phyloP scores from a whole-genome alignment of 2,113 vertebrate species.

The Piliocolobus tephrosceles region DNA sequence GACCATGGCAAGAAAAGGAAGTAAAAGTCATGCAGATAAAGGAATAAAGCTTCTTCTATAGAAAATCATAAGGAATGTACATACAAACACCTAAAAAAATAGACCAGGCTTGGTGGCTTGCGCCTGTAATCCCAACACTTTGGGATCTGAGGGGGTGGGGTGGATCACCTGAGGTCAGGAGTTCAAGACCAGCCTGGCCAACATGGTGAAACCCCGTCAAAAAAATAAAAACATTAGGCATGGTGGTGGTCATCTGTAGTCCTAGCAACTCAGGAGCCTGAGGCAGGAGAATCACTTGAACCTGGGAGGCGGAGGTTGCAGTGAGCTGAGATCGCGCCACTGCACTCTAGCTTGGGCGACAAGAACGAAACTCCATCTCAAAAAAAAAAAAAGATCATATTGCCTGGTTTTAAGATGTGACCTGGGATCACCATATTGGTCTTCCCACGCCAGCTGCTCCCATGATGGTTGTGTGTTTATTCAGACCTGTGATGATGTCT shows the following conservation, averaged over 20 bases:
- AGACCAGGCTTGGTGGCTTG: slow-evolving; percentile 43
- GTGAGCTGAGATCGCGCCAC: too few relatives aligned
- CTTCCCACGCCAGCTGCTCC: slow-evolving; percentile 94
- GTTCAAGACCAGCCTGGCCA: too few relatives aligned
- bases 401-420: slow-evolving; percentile 94
- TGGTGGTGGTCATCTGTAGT: too few relatives aligned
- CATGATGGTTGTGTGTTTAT: slow-evolving; percentile 94
- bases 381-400: slow-evolving; percentile 86
- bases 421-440: slow-evolving; percentile 93
- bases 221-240: too few relatives aligned
- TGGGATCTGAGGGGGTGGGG: accelerated
- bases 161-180: too few relatives aligned
- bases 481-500: slow-evolving; percentile 92
- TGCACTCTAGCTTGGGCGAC: too few relatives aligned
- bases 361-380: too few relatives aligned
- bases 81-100: slow-evolving; percentile 87
- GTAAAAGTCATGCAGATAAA: neutral
- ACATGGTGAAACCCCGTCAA: too few relatives aligned
- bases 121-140: too few relatives aligned
- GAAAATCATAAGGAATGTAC: neutral
- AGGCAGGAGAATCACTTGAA: too few relatives aligned
- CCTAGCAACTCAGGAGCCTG: too few relatives aligned
- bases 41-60: neutral
- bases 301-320: too few relatives aligned
- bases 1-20: neutral